Percentiles rank a stretch among this genome's conserved stretches.
Evolutionary conservation across 2,797 vertebrate species (phyloP).

Genomic region (Macropodus opercularis): DNA sequence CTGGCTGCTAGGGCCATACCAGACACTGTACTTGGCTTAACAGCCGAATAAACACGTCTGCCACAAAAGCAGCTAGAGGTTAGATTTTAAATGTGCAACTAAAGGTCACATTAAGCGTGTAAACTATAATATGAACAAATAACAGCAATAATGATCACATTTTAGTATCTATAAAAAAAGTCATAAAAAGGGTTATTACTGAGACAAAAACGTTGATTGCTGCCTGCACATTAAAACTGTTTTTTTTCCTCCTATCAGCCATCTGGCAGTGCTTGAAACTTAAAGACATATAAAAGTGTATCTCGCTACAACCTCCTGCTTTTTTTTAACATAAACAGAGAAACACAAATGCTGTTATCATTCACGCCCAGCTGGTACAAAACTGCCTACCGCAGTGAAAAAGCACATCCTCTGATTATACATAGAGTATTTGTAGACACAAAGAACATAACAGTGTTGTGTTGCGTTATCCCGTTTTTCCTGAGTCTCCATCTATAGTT

Average conservation of each 20-base stretch:
- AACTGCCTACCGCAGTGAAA: not conserved
- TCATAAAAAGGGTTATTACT: conserved; percentile 10
- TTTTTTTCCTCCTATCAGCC: conserved; percentile 11
- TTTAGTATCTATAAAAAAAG: conserved; percentile 10
- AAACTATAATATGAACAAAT: conserved; percentile 9
- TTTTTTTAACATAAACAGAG: not conserved
- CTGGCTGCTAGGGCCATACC: not conserved
- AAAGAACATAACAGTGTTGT: not conserved
- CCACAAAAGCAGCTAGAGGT: not conserved
- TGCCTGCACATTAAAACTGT: not conserved
- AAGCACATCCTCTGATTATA: not conserved
- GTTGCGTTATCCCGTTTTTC: not conserved
- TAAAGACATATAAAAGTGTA: not conserved
- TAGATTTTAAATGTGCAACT: not conserved
- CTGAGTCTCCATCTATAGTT: not conserved
- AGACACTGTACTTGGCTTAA: not conserved
- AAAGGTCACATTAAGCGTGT: not conserved
- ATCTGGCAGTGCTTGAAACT: conserved; percentile 19
- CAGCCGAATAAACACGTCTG: not conserved
- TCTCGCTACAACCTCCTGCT: not conserved
- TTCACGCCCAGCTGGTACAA: not conserved
- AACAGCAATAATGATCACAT: conserved; percentile 15
- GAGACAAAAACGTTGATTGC: not conserved
- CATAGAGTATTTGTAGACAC: not conserved
- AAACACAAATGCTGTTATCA: not conserved